Evolutionary conservation across 2,888 invertebrate genomes (phyloP).

Genomic region (Apomyelois bistriatella): DNA sequence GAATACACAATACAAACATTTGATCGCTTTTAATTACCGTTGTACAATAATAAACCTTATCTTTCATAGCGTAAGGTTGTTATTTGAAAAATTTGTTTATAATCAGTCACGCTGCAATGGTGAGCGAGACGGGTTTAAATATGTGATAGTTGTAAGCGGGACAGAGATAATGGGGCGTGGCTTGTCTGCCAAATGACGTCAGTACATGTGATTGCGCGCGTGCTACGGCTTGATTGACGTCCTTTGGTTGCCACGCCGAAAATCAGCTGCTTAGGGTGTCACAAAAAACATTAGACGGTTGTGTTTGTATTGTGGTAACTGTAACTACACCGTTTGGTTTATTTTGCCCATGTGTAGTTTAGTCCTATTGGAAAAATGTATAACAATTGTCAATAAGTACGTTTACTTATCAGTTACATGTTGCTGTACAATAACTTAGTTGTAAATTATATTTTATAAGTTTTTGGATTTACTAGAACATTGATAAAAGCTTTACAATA

Average conservation of each 20-base stretch:
- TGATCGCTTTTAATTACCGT: constrained; percentile 26
- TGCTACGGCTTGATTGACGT: constrained; percentile 55
- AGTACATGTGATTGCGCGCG: constrained; percentile 62
- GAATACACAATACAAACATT: constrained; percentile 36
- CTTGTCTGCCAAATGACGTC: constrained; percentile 51
- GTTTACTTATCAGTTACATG: no score
- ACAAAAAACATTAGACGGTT: constrained; percentile 40
- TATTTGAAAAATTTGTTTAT: constrained; percentile 26
- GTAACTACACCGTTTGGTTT: constrained; percentile 3
- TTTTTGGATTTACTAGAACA: no score
- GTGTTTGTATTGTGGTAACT: neutral
- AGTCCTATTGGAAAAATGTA: no score
- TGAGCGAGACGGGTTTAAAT: constrained; percentile 37
- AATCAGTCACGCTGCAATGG: constrained; percentile 57
- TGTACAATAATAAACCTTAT: constrained; percentile 39
- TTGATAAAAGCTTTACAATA: no score
- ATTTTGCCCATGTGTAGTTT: neutral
- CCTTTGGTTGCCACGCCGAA: constrained; percentile 58
- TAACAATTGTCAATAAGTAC: no score
- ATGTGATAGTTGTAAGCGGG: neutral
- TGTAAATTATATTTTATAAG: no score
- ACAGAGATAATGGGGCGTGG: constrained; percentile 48
- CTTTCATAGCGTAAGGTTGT: constrained; percentile 28
- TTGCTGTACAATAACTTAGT: no score
- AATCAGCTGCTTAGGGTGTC: constrained; percentile 66